Evolutionary conservation across 2,113 vertebrate genomes (phyloP), one percentile per base, ranked within the genome.

Genomic region (Myodes glareolus): DNA sequence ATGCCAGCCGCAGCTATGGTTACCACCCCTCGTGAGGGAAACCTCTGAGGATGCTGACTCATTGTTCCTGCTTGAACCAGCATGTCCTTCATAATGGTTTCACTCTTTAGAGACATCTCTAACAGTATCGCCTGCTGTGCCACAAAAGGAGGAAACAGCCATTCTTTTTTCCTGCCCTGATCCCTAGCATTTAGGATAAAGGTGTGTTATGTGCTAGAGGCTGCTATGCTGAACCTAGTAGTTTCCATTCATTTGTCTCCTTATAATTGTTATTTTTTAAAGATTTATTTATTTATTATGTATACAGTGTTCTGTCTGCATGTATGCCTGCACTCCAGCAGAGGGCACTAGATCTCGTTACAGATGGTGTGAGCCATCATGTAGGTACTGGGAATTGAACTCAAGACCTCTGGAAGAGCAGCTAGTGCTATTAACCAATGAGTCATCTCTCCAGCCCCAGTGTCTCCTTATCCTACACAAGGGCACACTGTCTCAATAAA

Each of bases 61-160:
- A 8, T 70, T 67, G 92, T 76, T 45, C 23, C 47, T 91, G 55
- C 4, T 88, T 50, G 72, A 87, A 65, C 61, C 61, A 92, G 23
- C 52, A 25, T 55, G 31, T n/a, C 42, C 52, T 73, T 93, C 42
- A 86, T 63, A 78, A 17, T 23, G 45, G 13, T 47, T 94, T 58
- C 50, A 39, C 81, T 91, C 47, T 82, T 92, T 68, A 68, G n/a
- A 47, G 73, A 27, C 81, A 73, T 78, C 3, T 82, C 61, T 90
- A 61, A 81, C 16, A 89, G 39, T n/a, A 4, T 89, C 92, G 75
- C 77, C 86, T 88, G 25, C 7, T 85, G n/a, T 72, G 68, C 47
- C 77, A 82, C 42, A 80, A 90, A 93, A 89, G 33, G 36, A 88
- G 17, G 36, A 93, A 94, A 87, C 29, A 75, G 90, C 31, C 88